Percentiles rank a stretch among this genome's conserved stretches.
phyloP scores from a whole-genome alignment of 2,888 invertebrate genomes.

The Yponomeuta evonymella region DNA sequence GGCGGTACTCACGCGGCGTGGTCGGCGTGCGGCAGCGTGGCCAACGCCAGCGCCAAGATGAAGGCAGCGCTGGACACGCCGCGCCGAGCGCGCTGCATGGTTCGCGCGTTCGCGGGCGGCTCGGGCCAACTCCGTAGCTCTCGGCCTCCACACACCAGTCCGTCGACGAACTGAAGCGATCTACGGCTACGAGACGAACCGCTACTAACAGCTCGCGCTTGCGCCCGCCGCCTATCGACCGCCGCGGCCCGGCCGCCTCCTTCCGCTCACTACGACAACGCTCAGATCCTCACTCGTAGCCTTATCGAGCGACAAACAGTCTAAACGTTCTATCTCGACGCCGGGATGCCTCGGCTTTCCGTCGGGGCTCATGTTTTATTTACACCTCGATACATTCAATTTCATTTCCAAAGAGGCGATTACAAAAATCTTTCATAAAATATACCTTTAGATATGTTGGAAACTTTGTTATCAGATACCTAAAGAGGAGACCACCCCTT shows the following conservation, averaged over 20 bases:
- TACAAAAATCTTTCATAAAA: not conserved
- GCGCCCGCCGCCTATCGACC: conserved; percentile 21
- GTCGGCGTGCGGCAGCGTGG: conserved; percentile 55
- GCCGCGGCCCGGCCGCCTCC: conserved; percentile 33
- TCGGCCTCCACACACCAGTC: conserved; percentile 60
- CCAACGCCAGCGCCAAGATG: conserved; percentile 54
- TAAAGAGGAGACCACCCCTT: too few relatives aligned
- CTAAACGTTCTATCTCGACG: conserved; percentile 43
- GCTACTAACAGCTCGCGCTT: conserved; percentile 48
- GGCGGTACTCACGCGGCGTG: conserved; percentile 60
- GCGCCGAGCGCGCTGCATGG: conserved; percentile 55
- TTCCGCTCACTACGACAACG: conserved; percentile 38
- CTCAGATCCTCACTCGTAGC: conserved; percentile 42
- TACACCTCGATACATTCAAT: conserved; percentile 29
- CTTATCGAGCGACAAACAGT: conserved; percentile 50
- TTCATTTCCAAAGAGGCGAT: conserved; percentile 13
- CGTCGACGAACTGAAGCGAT: conserved; percentile 56
- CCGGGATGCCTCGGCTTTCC: conserved; percentile 33
- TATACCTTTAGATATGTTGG: too few relatives aligned
- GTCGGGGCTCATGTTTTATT: conserved; percentile 41
- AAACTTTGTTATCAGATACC: too few relatives aligned
- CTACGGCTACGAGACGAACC: conserved; percentile 34
- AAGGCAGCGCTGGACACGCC: conserved; percentile 58
- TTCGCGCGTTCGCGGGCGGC: conserved; percentile 45
- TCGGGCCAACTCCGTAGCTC: conserved; percentile 44